Conservation (phyloP, 2,113 vertebrate species). For the Hyperoodon ampullatus region DNA sequence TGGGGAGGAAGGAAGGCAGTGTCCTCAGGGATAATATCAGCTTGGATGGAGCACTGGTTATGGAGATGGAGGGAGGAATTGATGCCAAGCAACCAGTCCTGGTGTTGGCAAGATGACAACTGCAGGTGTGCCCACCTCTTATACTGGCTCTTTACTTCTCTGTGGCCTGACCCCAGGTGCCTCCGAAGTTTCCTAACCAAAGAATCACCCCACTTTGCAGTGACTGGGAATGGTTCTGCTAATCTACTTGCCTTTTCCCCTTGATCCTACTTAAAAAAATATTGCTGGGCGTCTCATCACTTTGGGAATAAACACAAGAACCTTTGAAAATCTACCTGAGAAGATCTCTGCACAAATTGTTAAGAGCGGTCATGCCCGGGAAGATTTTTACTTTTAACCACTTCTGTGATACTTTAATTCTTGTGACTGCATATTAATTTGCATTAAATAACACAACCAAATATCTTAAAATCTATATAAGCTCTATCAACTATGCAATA, state of each 20-base stretch:
- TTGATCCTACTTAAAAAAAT: not conserved
- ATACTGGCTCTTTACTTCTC: not conserved
- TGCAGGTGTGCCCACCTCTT: not conserved
- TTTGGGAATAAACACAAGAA: not conserved
- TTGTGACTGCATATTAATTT: not conserved
- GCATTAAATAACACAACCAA: not conserved
- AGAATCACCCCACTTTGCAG: not conserved
- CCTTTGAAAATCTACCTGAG: not conserved
- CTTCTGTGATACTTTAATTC: not conserved
- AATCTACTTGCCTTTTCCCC: not conserved
- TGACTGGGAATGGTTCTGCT: not conserved
- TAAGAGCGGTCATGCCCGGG: not conserved
- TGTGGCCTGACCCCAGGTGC: not conserved
- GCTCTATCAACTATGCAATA: not conserved
- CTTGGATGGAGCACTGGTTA: not conserved
- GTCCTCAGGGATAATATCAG: not conserved
- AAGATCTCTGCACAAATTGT: not conserved
- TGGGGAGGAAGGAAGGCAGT: not conserved
- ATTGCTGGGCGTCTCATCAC: not conserved
- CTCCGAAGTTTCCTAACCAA: not conserved
- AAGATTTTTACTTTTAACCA: conserved; percentile 6
- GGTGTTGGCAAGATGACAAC: not conserved
- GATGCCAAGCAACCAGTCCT: not conserved
- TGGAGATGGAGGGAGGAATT: not conserved
- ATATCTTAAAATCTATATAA: not conserved